Conservation (phyloP, 2,888 invertebrate genomes). For the Caenorhabditis sp. region DNA sequence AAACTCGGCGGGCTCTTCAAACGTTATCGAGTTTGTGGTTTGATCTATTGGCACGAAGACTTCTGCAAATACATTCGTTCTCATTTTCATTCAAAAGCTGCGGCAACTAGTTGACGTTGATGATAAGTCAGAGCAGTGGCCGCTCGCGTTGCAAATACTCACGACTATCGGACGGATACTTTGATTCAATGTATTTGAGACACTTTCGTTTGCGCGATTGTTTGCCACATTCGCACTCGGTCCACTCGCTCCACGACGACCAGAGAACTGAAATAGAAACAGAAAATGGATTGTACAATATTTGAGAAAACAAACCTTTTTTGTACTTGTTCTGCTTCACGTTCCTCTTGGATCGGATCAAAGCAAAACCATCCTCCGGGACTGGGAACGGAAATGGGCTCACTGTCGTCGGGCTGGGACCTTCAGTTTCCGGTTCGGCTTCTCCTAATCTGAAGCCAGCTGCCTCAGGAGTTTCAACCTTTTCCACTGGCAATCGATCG, state of each 20-base stretch:
- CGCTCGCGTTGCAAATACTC: constrained; percentile 31
- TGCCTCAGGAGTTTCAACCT: constrained; percentile 29
- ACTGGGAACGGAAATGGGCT: constrained; percentile 57
- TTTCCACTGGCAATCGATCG: constrained; percentile 46
- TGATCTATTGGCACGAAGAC: constrained; percentile 40
- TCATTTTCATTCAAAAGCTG: constrained; percentile 8
- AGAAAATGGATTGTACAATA: background rate
- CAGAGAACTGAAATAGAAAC: constrained; percentile 46
- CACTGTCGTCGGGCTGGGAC: constrained; percentile 28
- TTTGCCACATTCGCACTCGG: constrained; percentile 61
- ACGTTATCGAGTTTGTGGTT: constrained; percentile 31
- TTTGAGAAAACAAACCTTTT: too few species aligned
- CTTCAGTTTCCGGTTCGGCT: constrained; percentile 23
- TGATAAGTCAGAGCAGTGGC: constrained; percentile 9
- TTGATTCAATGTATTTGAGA: constrained; percentile 48
- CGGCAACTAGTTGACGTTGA: constrained; percentile 12
- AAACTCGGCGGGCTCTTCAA: constrained; percentile 45
- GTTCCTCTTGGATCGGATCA: constrained; percentile 50
- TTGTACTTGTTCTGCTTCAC: too few species aligned
- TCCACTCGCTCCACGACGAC: constrained; percentile 63
- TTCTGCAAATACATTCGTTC: constrained; percentile 29
- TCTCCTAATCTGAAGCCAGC: constrained; percentile 43
- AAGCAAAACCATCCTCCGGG: constrained; percentile 50
- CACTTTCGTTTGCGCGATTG: constrained; percentile 62
- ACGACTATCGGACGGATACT: constrained; percentile 48